Conservation (phyloP, 2,113 vertebrate genomes). For the Syngnathoides biaculeatus region DNA sequence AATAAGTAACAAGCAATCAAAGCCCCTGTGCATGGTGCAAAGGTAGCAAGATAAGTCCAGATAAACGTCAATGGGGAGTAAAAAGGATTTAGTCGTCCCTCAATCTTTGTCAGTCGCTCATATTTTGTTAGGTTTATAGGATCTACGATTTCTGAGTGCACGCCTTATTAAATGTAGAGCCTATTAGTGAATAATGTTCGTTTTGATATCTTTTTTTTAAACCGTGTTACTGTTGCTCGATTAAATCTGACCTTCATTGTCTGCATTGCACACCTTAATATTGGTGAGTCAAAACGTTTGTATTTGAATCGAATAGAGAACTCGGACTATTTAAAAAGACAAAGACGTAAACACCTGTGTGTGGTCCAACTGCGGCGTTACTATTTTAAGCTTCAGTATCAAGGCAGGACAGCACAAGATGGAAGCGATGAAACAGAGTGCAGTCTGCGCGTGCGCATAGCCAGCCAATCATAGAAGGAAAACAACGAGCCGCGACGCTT, state of each 20-base stretch:
- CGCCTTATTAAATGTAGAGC: no score
- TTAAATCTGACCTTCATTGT: not conserved
- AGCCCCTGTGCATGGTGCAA: constrained; percentile 45
- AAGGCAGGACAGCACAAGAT: constrained; percentile 50
- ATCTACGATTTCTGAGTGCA: not conserved
- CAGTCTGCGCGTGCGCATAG: constrained; percentile 42
- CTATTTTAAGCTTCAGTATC: constrained; percentile 49
- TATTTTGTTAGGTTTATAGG: no score
- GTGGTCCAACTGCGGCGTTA: constrained; percentile 36
- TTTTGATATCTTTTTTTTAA: no score
- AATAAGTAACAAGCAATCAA: constrained; percentile 57
- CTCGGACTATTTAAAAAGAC: not conserved
- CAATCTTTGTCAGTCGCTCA: not conserved
- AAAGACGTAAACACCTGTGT: not conserved
- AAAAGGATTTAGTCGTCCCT: not conserved
- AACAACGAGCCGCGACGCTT: constrained; percentile 49
- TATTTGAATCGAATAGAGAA: not conserved
- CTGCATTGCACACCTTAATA: not conserved
- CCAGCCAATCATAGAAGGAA: constrained; percentile 43
- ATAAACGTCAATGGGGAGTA: constrained; percentile 9
- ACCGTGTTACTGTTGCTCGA: no score
- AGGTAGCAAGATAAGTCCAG: constrained; percentile 21
- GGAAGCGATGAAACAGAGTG: constrained; percentile 40
- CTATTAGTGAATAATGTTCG: no score
- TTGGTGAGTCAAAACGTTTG: not conserved